phyloP scores from a whole-genome alignment of 1,140 invertebrate genomes.

The Probaryconus sp. region DNA sequence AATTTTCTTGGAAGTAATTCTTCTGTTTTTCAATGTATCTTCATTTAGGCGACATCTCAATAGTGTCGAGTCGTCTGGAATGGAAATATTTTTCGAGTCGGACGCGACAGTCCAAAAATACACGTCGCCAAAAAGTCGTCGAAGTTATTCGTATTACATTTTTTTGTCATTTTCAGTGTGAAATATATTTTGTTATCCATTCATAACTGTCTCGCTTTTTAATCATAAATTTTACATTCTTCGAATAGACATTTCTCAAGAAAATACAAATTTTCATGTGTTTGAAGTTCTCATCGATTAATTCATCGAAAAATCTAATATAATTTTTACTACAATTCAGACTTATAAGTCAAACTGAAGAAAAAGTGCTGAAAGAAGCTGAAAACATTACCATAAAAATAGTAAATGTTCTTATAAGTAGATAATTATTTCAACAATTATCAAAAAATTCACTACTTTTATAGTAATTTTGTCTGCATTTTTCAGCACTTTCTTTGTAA shows the following conservation, averaged over 20 bases:
- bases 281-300: neutral
- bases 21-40: too few species aligned
- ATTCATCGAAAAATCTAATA: constrained; percentile 17
- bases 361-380: too few species aligned
- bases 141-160: constrained; percentile 2
- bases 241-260: neutral
- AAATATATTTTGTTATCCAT: neutral
- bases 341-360: too few species aligned
- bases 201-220: neutral
- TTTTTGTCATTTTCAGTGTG: constrained; percentile 1
- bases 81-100: neutral
- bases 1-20: too few species aligned
- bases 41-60: too few species aligned
- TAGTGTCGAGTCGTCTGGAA: too few species aligned
- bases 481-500: too few species aligned
- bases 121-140: neutral
- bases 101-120: constrained; percentile 11
- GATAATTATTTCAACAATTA: too few species aligned
- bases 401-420: too few species aligned
- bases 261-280: constrained; percentile 1
- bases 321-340: neutral
- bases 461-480: too few species aligned
- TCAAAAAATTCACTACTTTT: too few species aligned
- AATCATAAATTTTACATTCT: neutral
- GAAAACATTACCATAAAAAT: too few species aligned